Evolutionary conservation across 1,140 invertebrate genomes (phyloP), one percentile per base, ranked within the genome.

Genomic region (Arion vulgaris): DNA sequence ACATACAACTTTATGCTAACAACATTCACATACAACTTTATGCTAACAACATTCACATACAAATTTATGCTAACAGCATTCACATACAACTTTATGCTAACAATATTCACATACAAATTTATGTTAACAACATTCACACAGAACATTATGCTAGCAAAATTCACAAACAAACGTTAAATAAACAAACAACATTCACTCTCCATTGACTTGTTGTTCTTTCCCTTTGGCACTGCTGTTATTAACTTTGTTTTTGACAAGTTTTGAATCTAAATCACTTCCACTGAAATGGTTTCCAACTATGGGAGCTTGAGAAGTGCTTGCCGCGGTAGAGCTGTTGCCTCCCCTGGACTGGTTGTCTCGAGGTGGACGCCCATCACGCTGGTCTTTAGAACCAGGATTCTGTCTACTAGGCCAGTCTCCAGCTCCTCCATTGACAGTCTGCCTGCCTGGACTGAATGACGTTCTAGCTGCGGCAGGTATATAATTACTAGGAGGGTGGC

Each of bases 151-250:
- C 68, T 69, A 34, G 26, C 15, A 36, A 69, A 9, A n/a, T n/a
- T n/a, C 13, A 57, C 51, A 57, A 26, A 15, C 51, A 57, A 13
- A 57, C 51, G 13, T 57, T 57, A 57, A 57, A n/a, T n/a, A n/a
- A 68, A 68, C 11, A 68, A 68, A 13, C n/a, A 28, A 68, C 2
- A 39, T 13, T 41, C 38, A 71, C 73, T 89, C 88, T 69, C 89
- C 89, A 81, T 90, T 90, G 7, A 90, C 89, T 80, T 90, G 83
- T 41, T 88, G 86, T 53, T 90, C 88, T 73, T 87, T 86, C 32
- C 81, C n/a, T 68, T 84, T 83, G 53, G 75, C 73, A 73, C 76
- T 84, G 57, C 66, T 73, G 19, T 80, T 82, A 53, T 85, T 87
- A 39, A 75, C 80, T 79, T 87, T 88, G 49, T 28, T 83, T 84